These are phyloP conservation scores for Lagodon rhomboides DNA, from an alignment of 2,797 vertebrate species.

Conservation along the genomic window DNA sequence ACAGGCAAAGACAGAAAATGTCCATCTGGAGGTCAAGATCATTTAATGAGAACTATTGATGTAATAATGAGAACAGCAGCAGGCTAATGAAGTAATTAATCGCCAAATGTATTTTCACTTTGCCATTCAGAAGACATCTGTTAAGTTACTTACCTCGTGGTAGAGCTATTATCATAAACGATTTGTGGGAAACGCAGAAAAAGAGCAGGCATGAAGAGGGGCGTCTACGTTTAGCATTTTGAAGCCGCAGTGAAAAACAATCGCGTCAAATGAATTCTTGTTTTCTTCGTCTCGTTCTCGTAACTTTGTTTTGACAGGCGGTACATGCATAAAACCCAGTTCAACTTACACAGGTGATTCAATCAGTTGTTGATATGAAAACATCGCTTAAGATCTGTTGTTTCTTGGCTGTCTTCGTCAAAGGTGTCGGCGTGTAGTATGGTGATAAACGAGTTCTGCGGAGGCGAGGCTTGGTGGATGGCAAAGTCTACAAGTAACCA, in stretches of 20 bases:
- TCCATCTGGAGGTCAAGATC: conserved; percentile 59
- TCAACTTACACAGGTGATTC: background rate
- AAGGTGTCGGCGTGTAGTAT: too few relatives aligned
- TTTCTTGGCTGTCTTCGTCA: too few relatives aligned
- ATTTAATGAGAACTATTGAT: conserved; percentile 66
- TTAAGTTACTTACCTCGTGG: conserved; percentile 56
- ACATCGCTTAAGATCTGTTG: background rate
- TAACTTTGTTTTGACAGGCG: background rate
- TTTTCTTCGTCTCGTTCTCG: too few relatives aligned
- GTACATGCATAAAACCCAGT: background rate
- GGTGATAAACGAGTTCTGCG: too few relatives aligned
- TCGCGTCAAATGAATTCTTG: too few relatives aligned
- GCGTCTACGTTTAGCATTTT: background rate
- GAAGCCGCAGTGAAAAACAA: background rate
- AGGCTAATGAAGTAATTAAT: conserved; percentile 63
- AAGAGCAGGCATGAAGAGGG: background rate
- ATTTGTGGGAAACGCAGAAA: conserved; percentile 4
- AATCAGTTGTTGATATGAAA: background rate
- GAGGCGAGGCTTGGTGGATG: too few relatives aligned
- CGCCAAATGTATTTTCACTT: conserved; percentile 50
- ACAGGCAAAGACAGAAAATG: conserved; percentile 39
- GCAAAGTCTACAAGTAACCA: too few relatives aligned
- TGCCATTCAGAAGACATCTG: conserved; percentile 47
- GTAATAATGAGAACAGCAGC: conserved; percentile 62
- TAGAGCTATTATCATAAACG: conserved; percentile 16